A percentile compares a stretch with the other conserved stretches of the same genome.
phyloP scores from a whole-genome alignment of 2,888 invertebrate genomes.

The Helicoverpa assulta region DNA sequence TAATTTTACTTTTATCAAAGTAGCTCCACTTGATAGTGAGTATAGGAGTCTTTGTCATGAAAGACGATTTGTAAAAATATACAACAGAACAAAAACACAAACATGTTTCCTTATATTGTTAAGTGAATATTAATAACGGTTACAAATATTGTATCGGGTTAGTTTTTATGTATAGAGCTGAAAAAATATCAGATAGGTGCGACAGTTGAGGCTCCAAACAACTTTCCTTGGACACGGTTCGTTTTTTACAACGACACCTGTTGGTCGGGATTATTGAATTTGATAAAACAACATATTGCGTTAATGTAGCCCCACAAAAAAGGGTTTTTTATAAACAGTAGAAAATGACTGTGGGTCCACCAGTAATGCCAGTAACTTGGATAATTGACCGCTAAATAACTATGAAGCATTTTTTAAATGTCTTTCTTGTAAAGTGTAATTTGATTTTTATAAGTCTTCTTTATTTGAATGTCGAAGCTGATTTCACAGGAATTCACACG shows the following conservation, averaged over 20 bases:
- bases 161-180: conserved; percentile 67
- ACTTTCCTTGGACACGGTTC: conserved; percentile 82
- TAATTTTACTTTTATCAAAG: background rate
- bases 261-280: conserved; percentile 80
- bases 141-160: conserved; percentile 70
- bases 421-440: no score
- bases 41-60: background rate
- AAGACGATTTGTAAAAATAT: background rate
- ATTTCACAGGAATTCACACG: no score
- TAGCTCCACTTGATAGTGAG: background rate
- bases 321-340: conserved; percentile 58
- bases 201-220: conserved; percentile 85
- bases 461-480: no score
- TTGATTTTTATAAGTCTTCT: no score
- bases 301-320: conserved; percentile 64
- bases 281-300: conserved; percentile 77
- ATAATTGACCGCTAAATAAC: conserved; percentile 43
- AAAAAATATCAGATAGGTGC: conserved; percentile 83
- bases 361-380: conserved; percentile 39
- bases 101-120: conserved; percentile 16
- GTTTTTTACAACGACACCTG: conserved; percentile 85
- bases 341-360: conserved; percentile 49
- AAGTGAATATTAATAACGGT: conserved; percentile 61
- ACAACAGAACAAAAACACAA: conserved; percentile 15
- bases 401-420: conserved; percentile 29